Evolutionary conservation across 2,888 invertebrate species (phyloP).

Genomic region (Pandemis corylana): DNA sequence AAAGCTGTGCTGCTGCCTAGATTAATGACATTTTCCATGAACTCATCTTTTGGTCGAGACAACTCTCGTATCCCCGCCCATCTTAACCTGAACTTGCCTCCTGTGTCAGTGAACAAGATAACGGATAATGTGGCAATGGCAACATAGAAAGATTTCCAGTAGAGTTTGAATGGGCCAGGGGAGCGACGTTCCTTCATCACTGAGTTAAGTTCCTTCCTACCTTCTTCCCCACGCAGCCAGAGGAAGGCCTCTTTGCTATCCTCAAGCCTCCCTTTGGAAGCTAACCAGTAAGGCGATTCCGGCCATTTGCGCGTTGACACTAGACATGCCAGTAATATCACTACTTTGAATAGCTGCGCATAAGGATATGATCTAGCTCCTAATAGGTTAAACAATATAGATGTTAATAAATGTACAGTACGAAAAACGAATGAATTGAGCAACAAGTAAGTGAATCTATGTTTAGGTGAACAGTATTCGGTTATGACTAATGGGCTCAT

Average conservation of each 20-base stretch:
- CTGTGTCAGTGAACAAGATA: background rate
- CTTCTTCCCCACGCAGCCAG: background rate
- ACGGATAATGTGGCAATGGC: background rate
- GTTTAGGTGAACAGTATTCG: slow-evolving; percentile 1
- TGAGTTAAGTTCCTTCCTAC: background rate
- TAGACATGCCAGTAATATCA: background rate
- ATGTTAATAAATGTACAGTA: background rate
- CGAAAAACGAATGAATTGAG: background rate
- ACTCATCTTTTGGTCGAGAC: background rate
- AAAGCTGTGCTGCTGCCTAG: background rate
- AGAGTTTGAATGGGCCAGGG: background rate
- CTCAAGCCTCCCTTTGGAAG: background rate
- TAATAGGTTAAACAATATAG: background rate
- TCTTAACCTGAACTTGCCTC: background rate
- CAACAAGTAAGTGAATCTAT: slow-evolving; percentile 1
- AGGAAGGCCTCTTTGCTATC: background rate
- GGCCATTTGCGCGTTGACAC: background rate
- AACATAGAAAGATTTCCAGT: background rate
- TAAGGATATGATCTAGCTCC: background rate
- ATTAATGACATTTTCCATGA: background rate
- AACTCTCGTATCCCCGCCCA: background rate
- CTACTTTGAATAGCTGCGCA: background rate
- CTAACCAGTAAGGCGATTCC: slow-evolving; percentile 12
- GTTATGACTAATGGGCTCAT: background rate
- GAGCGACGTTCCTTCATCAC: background rate